Conservation (phyloP, 2,888 invertebrate genomes). For the Pilophorus perplexus region DNA sequence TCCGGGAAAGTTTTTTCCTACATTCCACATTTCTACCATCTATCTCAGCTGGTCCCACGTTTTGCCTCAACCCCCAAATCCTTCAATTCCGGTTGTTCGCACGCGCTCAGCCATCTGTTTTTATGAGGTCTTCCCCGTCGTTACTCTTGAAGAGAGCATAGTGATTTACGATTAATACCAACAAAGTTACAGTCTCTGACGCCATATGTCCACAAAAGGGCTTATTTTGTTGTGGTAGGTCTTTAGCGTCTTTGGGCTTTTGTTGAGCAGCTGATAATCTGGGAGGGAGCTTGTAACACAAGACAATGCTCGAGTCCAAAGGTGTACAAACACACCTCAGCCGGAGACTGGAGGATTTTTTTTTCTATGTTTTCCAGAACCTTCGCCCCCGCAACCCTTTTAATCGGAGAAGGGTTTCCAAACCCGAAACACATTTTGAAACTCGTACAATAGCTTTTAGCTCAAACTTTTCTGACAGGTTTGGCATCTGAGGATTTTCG, state of each 20-base stretch:
- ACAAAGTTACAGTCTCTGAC: too few species aligned
- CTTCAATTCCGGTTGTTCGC: too few species aligned
- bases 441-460: slow-evolving; percentile 16
- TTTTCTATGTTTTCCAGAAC: background rate
- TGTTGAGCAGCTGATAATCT: slow-evolving; percentile 7
- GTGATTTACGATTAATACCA: too few species aligned
- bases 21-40: too few species aligned
- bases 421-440: background rate
- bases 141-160: too few species aligned
- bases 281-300: slow-evolving; percentile 19
- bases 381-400: slow-evolving; percentile 16
- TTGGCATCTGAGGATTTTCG: background rate
- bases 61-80: too few species aligned
- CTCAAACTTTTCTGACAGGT: slow-evolving; percentile 2
- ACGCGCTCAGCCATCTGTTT: too few species aligned
- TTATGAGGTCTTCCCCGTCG: too few species aligned
- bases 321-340: slow-evolving; percentile 35
- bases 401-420: slow-evolving; percentile 7
- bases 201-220: background rate
- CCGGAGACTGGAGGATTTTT: too few species aligned
- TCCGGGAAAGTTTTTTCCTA: too few species aligned
- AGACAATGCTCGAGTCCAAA: slow-evolving; percentile 25
- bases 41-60: too few species aligned
- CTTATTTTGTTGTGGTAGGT: background rate
- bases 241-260: background rate